Evolutionary conservation across 2,888 invertebrate genomes (phyloP).

Genomic region (Ophioninae sp.): DNA sequence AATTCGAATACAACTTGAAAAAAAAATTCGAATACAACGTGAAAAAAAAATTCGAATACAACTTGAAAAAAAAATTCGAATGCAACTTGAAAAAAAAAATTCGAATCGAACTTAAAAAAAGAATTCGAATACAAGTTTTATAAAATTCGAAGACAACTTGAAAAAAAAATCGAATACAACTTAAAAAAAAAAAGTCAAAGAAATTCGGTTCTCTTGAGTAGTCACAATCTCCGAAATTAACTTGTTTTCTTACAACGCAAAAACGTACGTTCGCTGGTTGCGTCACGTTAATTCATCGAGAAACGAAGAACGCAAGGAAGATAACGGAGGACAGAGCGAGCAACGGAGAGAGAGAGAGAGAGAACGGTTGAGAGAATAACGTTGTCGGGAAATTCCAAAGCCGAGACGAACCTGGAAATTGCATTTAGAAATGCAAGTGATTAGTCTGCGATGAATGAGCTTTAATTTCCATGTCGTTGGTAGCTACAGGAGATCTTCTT

Average conservation of each 20-base stretch:
- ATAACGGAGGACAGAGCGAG: neutral
- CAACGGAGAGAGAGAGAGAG: slow-evolving; percentile 4
- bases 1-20: too few relatives aligned
- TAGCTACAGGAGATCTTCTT: slow-evolving; percentile 12
- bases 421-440: slow-evolving; percentile 43
- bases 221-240: neutral
- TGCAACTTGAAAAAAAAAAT: too few relatives aligned
- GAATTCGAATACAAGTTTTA: too few relatives aligned
- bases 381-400: slow-evolving; percentile 51
- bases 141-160: too few relatives aligned
- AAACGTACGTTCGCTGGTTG: slow-evolving; percentile 1
- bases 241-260: slow-evolving; percentile 23
- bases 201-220: neutral
- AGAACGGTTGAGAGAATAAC: slow-evolving; percentile 12
- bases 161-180: neutral
- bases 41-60: too few relatives aligned
- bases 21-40: too few relatives aligned
- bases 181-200: neutral
- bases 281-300: slow-evolving; percentile 25
- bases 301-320: neutral
- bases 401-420: slow-evolving; percentile 33
- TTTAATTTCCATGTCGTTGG: slow-evolving; percentile 25
- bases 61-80: too few relatives aligned
- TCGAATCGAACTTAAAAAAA: too few relatives aligned
- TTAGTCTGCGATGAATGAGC: slow-evolving; percentile 22